Conservation (phyloP, 1,140 invertebrate genomes). For the Lerema accius region DNA sequence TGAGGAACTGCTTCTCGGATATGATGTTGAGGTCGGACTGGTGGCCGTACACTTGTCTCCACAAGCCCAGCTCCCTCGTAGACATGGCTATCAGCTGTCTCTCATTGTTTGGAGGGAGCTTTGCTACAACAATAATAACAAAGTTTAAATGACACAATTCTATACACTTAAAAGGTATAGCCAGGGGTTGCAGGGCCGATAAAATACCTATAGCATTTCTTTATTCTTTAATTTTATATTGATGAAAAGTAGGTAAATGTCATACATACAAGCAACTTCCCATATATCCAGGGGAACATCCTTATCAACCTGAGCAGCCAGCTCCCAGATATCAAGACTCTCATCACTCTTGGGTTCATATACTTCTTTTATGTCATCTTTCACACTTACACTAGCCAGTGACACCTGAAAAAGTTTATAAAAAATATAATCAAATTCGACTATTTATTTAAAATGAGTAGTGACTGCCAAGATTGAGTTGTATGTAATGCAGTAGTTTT, state of each 20-base stretch:
- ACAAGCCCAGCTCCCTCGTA: slow-evolving; percentile 62
- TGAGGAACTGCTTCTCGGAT: slow-evolving; percentile 76
- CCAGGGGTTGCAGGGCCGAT: too few species aligned
- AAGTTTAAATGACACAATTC: too few species aligned
- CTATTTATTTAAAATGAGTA: too few species aligned
- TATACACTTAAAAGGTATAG: too few species aligned
- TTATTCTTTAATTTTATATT: too few species aligned
- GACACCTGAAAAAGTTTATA: slow-evolving; percentile 62
- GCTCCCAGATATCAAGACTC: slow-evolving; percentile 65
- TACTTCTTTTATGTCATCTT: slow-evolving; percentile 50
- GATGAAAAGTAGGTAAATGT: too few species aligned
- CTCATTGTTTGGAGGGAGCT: slow-evolving; percentile 66
- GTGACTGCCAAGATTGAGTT: too few species aligned
- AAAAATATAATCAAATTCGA: too few species aligned
- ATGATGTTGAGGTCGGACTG: slow-evolving; percentile 56
- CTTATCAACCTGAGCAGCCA: slow-evolving; percentile 66
- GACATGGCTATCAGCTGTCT: slow-evolving; percentile 73
- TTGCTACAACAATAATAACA: slow-evolving; percentile 60
- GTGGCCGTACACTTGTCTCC: slow-evolving; percentile 56
- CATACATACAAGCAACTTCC: slow-evolving; percentile 67
- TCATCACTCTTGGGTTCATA: slow-evolving; percentile 47
- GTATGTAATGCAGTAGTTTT: too few species aligned
- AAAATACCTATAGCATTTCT: too few species aligned
- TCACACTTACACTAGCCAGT: slow-evolving; percentile 43
- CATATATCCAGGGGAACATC: slow-evolving; percentile 70